Conservation (phyloP, 2,797 vertebrate species). For the Enoplosus armatus region DNA sequence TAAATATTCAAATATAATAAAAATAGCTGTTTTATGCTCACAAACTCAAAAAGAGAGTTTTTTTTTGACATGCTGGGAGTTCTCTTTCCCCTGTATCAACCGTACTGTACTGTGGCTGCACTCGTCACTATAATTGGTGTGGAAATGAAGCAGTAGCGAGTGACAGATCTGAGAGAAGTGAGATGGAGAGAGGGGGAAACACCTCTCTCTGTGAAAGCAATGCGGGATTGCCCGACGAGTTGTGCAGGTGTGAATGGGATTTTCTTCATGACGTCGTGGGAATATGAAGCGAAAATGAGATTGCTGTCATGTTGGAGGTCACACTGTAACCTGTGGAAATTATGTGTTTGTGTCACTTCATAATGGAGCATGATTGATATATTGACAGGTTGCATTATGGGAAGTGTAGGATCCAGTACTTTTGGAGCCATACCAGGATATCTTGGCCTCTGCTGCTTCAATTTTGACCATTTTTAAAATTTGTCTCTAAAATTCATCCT, state of each 20-base stretch:
- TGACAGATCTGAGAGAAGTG: conserved; percentile 43
- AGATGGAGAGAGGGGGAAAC: conserved; percentile 35
- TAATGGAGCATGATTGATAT: background rate
- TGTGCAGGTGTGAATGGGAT: conserved; percentile 58
- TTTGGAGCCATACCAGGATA: too few species aligned
- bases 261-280: conserved; percentile 36
- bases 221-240: conserved; percentile 24
- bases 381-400: background rate
- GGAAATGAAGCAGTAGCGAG: conserved; percentile 30
- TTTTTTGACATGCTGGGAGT: conserved; percentile 7
- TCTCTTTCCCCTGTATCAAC: background rate
- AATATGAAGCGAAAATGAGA: conserved; percentile 48
- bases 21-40: background rate
- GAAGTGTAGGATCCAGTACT: too few species aligned
- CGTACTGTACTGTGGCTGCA: conserved; percentile 18
- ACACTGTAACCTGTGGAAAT: background rate
- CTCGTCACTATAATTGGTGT: conserved; percentile 33
- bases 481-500: too few species aligned
- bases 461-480: too few species aligned
- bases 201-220: conserved; percentile 22
- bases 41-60: background rate
- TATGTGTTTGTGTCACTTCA: background rate
- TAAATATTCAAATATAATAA: background rate
- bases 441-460: too few species aligned
- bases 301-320: background rate